Evolutionary conservation across 1,140 invertebrate genomes (phyloP), one percentile per base, ranked within the genome.

Genomic region (Riptortus pedestris): DNA sequence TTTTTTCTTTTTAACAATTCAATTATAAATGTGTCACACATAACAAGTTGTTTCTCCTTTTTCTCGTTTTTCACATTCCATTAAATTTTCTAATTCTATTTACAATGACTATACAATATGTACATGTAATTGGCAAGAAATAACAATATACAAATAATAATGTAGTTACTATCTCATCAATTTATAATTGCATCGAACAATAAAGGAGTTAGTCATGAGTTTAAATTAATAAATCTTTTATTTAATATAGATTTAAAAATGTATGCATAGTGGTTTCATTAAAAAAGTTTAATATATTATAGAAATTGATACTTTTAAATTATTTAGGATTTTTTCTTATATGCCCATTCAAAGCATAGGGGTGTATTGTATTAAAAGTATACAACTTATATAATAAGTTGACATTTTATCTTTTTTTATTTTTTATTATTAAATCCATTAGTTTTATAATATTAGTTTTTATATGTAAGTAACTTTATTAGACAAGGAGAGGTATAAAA

Each of bases 41-140:
- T 26, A 57, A 57, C 52, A 22, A n/a, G n/a, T n/a, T n/a, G n/a
- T n/a, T n/a, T n/a, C n/a, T n/a, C n/a, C n/a, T n/a, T n/a, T n/a
- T n/a, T n/a, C n/a, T n/a, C n/a, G n/a, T 47, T 47, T 45, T 47
- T 27, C n/a, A 22, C 24, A 29, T 14, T 24, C n/a, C 28, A 11
- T 52, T n/a, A 5, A 14, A 24, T 14, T 26, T 27, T 26, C 52
- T 24, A 22, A 57, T 24, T 57, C 52, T 57, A 57, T 57, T 57
- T 57, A 57, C 52, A 57, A 57, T 57, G 11, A 29, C 52, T 57
- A 57, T 57, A 57, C 52, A 57, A 57, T 57, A 57, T 57, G 24
- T 57, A 57, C 52, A 57, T 57, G 27, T 24, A 57, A 57, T 16
- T 57, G 52, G 52, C 52, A 47, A 57, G 24, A 57, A 14, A 27